A percentile compares a stretch with the other conserved stretches of the same genome.
phyloP scores from a whole-genome alignment of 2,888 invertebrate species.

The Lottia gigantea region DNA sequence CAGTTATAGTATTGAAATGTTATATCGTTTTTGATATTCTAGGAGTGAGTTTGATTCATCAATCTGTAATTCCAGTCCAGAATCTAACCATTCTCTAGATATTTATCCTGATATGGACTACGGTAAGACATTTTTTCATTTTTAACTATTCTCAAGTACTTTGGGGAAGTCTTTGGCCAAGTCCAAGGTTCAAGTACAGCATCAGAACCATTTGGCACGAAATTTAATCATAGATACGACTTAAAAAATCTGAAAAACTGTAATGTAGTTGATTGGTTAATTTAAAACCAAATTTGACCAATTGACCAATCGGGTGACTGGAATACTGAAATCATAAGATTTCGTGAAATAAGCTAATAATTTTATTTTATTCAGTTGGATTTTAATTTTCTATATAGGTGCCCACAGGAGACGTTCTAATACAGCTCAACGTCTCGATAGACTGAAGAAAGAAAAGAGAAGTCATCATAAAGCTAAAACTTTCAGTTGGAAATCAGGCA shows the following conservation, averaged over 20 bases:
- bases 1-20: no score
- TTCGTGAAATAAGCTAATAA: not conserved
- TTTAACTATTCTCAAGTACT: no score
- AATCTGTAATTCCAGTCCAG: slow-evolving; percentile 48
- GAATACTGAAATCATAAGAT: not conserved
- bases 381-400: slow-evolving; percentile 46
- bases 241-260: no score
- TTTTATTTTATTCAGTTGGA: no score
- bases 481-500: slow-evolving; percentile 58
- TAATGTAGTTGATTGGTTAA: no score
- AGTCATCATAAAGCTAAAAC: slow-evolving; percentile 68
- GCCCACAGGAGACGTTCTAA: slow-evolving; percentile 81
- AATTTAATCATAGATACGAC: no score
- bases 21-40: not conserved
- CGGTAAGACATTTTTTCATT: slow-evolving; percentile 40
- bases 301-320: no score
- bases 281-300: no score
- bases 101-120: slow-evolving; percentile 76
- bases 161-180: no score
- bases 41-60: slow-evolving; percentile 32
- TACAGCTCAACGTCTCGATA: slow-evolving; percentile 88
- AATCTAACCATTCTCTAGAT: slow-evolving; percentile 78
- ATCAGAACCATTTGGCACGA: no score
- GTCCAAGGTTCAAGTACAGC: no score
- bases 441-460: slow-evolving; percentile 86